Conservation (phyloP, 2,113 vertebrate species). For the Leptocoma aspasia region DNA sequence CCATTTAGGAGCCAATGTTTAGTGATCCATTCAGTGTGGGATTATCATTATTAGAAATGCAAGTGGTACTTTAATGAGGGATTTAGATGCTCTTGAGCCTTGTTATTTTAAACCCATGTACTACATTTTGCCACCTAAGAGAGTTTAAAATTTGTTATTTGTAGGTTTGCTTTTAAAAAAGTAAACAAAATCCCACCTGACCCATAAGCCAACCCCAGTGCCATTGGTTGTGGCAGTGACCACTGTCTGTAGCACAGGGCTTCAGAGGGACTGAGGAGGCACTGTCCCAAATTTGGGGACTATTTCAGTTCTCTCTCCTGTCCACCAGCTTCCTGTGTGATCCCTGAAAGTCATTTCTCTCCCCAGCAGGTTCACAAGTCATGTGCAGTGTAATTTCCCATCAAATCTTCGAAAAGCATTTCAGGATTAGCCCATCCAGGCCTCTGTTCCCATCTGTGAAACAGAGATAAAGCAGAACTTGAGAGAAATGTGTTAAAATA, state of each 20-base stretch:
- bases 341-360: neutral
- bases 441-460: neutral
- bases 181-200: neutral
- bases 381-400: neutral
- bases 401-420: neutral
- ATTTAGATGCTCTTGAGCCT: neutral
- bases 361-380: neutral
- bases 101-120: neutral
- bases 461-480: neutral
- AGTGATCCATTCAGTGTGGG: neutral
- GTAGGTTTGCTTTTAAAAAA: neutral
- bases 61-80: neutral
- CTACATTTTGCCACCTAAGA: neutral
- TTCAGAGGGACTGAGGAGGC: neutral
- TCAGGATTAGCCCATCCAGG: neutral
- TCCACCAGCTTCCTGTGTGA: neutral
- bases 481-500: neutral
- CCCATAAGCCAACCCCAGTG: neutral
- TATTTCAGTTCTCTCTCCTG: neutral
- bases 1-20: neutral
- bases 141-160: neutral
- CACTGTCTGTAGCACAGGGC: rapidly evolving
- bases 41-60: neutral
- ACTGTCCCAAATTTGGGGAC: rapidly evolving
- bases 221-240: neutral